Base-by-base conservation (phyloP, 2,113 vertebrate species). In the Nymphicus hollandicus region DNA sequence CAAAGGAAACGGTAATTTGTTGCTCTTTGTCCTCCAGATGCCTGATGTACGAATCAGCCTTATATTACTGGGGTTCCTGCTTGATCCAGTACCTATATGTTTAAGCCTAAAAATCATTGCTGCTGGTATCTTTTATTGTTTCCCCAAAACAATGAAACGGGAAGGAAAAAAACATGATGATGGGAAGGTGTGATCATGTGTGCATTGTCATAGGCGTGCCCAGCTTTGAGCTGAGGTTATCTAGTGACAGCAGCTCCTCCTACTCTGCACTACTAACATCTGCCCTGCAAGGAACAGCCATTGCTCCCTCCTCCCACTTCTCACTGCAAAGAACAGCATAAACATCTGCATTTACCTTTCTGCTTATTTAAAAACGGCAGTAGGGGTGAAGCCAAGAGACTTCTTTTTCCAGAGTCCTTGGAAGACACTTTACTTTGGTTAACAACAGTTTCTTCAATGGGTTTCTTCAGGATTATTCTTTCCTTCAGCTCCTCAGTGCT, bases 271-370 rank as follows among this genome's bases (percentile, higher is more conserved):
- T 18, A 12, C 18, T 39, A 25, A 63, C 28, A 29, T 3, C 20
- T 78, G 33, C 58, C 53, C 37, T 46, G 31, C 44, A 31, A 65
- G 61, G 39, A 52, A 15, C 44, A 73, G n/a, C 13, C 11, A 1
- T 41, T 44, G 61, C 47, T 56, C 82, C 68, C 76, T 53, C 86
- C 74, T 77, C 63, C 63, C 76, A 12, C 12, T 18, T 77, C 71
- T 84, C 64, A n/a, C 24, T 8, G 13, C 16, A 35, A 82, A 92
- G 66, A 16, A 3, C 81, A 37, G 73, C 69, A 10, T 4, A 88
- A 85, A 90, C n/a, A 20, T 35, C 53, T 25, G 53, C 44, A 80
- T 95, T 98, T 98, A 99, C 99, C 99, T 99, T 99, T 98, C 81
- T 98, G 97, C 97, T 97, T 98, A 93, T 94, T 98, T 96, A 98